A percentile compares a stretch with the other conserved stretches of the same genome.
Conservation (phyloP, 1,140 invertebrate species). For the Cecropterus lyciades region DNA sequence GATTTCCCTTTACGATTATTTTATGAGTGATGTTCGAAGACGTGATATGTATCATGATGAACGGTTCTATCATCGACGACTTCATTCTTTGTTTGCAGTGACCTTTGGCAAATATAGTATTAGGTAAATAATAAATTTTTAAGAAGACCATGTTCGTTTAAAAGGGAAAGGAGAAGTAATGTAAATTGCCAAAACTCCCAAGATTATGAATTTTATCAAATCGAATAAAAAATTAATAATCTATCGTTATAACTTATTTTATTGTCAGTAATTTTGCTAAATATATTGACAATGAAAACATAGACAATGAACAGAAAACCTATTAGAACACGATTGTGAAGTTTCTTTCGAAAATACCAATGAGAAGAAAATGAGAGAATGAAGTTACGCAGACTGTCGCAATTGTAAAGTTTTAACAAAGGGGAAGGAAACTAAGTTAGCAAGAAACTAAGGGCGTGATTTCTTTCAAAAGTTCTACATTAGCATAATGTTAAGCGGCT, state of each 20-base stretch:
- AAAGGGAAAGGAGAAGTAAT: no score
- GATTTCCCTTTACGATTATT: constrained; percentile 47
- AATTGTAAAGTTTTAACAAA: constrained; percentile 35
- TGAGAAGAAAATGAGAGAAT: constrained; percentile 13
- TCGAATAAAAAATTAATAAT: no score
- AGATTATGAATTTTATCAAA: no score
- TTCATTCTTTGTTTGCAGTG: no score
- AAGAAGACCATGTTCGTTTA: no score
- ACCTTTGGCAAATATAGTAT: no score
- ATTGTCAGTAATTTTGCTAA: no score
- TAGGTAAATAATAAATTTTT: no score
- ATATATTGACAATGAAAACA: no score
- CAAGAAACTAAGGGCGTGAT: constrained; percentile 24
- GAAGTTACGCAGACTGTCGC: constrained; percentile 19
- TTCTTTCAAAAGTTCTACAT: constrained; percentile 29
- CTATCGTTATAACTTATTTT: no score
- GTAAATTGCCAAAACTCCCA: no score
- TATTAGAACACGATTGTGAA: background rate
- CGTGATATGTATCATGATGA: background rate
- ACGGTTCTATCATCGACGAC: constrained; percentile 1
- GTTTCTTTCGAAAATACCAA: constrained; percentile 7
- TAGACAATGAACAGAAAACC: background rate
- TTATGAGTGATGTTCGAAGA: constrained; percentile 34
- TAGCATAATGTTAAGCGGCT: constrained; percentile 27
- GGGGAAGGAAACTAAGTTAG: constrained; percentile 24